phyloP scores from a whole-genome alignment of 1,140 invertebrate genomes.

The Lethrus apterus region DNA sequence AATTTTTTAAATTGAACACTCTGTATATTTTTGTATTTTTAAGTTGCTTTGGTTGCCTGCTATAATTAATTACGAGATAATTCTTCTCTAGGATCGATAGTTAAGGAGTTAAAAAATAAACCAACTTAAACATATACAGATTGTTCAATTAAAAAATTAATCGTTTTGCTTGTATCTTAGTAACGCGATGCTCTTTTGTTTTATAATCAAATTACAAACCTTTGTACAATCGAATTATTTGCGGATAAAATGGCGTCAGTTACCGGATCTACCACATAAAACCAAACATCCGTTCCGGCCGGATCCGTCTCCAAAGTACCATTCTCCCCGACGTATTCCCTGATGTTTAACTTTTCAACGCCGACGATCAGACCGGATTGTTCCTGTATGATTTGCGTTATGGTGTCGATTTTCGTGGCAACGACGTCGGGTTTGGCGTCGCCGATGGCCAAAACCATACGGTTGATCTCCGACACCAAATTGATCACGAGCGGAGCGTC shows the following conservation, averaged over 20 bases:
- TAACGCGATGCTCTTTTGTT: too few relatives aligned
- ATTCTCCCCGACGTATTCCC: conserved; percentile 61
- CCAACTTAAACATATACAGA: too few relatives aligned
- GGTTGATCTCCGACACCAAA: conserved; percentile 58
- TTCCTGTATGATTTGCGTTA: conserved; percentile 65
- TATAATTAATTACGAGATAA: too few relatives aligned
- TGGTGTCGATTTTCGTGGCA: conserved; percentile 53
- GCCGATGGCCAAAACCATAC: conserved; percentile 70
- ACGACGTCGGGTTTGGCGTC: conserved; percentile 66
- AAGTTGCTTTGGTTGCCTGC: too few relatives aligned
- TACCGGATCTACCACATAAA: conserved; percentile 74
- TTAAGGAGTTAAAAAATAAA: too few relatives aligned
- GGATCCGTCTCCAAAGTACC: conserved; percentile 64
- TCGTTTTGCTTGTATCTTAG: too few relatives aligned
- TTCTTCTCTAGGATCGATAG: too few relatives aligned
- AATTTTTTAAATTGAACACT: too few relatives aligned
- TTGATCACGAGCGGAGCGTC: conserved; percentile 50
- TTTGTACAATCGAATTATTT: conserved; percentile 61
- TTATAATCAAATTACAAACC: too few relatives aligned
- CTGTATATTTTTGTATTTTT: too few relatives aligned
- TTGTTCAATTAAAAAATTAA: too few relatives aligned
- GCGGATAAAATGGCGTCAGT: conserved; percentile 65
- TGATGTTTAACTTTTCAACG: conserved; percentile 66
- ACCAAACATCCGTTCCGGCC: conserved; percentile 77
- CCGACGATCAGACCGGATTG: conserved; percentile 66